Evolutionary conservation across 2,888 invertebrate species (phyloP), one percentile per base, ranked within the genome.

Genomic region (Ochropleura plecta): DNA sequence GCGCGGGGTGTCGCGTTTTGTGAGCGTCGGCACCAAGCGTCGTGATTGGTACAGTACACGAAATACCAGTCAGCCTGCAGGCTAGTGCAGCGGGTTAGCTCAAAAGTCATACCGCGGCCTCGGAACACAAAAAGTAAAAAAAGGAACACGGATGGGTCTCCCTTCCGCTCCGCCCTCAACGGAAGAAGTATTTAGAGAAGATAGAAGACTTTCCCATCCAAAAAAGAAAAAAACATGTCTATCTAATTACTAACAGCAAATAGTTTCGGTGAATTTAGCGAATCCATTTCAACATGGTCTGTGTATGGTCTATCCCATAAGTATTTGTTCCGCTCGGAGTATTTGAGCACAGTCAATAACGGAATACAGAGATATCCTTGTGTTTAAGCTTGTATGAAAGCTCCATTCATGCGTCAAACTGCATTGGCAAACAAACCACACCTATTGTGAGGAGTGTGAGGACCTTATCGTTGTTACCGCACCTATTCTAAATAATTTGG

Each of bases 241-340:
- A 8, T 12, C 3, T 60, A 30, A 62, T 16, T 40, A 51, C 49
- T 46, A 71, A 18, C 46, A 30, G 40, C 14, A 42, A 30, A 30
- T 48, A 48, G 12, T 14, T 48, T 40, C 20, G 46, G 46, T 59
- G 60, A 3, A 20, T 40, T 51, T 16, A 40, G 42, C 14, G 14
- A 42, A 67, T 76, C 12, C 16, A 48, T 60, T 60, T 76, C 48
- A 76, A 30, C 46, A 77, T 10, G 14, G 42, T 42, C 40, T 59
- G 1, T 30, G 1, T n/a, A 40, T 40, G 12, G 10, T 49, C 18
- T 51, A 51, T 46, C 16, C n/a, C 59, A 20, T 14, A 40, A 16
- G 18, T 78, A 59, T 74, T 79, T 67, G 62, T 74, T 66, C 46
- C 66, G 66, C 14, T 53, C 14, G 3, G 18, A 64, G 5, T 68